Percentiles rank a stretch among this genome's conserved stretches.
These are phyloP conservation scores for Galerucella pusilla DNA, from an alignment of 2,888 invertebrate genomes.

Conservation along the genomic window DNA sequence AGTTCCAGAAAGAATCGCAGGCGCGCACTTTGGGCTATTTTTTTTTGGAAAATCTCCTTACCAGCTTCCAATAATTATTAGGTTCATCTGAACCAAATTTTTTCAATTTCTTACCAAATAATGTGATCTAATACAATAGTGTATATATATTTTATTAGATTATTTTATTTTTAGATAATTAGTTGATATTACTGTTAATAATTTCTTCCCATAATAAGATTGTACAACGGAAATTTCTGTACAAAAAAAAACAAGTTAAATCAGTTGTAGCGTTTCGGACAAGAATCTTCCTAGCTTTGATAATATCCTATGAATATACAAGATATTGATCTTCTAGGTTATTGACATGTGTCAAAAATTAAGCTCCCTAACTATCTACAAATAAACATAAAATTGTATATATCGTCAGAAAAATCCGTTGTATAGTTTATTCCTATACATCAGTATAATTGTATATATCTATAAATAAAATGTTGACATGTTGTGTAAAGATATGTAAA, in stretches of 20 bases:
- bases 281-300: too few species aligned
- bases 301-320: too few species aligned
- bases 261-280: neutral
- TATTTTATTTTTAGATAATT: slow-evolving; percentile 39
- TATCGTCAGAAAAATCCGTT: slow-evolving; percentile 20
- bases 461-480: slow-evolving; percentile 62
- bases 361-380: too few species aligned
- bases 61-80: slow-evolving; percentile 11
- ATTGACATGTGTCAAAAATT: too few species aligned
- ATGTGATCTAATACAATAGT: slow-evolving; percentile 39
- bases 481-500: slow-evolving; percentile 57
- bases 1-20: too few species aligned
- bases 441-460: slow-evolving; percentile 58
- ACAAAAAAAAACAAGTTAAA: neutral
- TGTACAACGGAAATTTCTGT: slow-evolving; percentile 23
- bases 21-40: neutral
- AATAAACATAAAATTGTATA: neutral
- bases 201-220: slow-evolving; percentile 37
- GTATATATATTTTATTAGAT: slow-evolving; percentile 41
- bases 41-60: slow-evolving; percentile 22
- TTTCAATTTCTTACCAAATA: slow-evolving; percentile 23
- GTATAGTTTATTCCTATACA: slow-evolving; percentile 30
- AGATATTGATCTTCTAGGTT: too few species aligned
- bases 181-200: slow-evolving; percentile 41
- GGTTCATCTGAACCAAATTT: slow-evolving; percentile 28